Percentiles rank a stretch among this genome's conserved stretches.
Evolutionary conservation across 2,888 invertebrate species (phyloP).

Genomic region (Hermaeophaga mercurialis): DNA sequence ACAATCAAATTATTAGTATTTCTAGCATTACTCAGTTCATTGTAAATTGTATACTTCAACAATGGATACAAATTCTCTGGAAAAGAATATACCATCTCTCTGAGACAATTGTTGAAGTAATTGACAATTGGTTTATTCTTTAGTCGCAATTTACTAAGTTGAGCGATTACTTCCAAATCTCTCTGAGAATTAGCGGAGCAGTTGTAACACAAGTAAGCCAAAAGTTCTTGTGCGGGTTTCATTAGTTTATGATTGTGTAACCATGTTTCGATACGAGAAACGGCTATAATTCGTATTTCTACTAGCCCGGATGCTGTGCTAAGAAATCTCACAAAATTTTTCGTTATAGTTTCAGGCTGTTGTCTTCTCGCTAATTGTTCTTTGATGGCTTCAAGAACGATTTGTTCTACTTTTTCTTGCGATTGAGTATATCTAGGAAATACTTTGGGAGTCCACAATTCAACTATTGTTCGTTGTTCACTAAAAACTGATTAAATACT

Average conservation of each 20-base stretch:
- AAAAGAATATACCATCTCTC: slow-evolving; percentile 86
- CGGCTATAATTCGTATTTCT: slow-evolving; percentile 81
- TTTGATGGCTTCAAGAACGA: slow-evolving; percentile 84
- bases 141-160: slow-evolving; percentile 85
- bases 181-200: slow-evolving; percentile 72
- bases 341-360: slow-evolving; percentile 84
- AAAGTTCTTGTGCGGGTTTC: slow-evolving; percentile 88
- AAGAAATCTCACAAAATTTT: slow-evolving; percentile 85
- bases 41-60: slow-evolving; percentile 90
- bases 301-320: slow-evolving; percentile 85
- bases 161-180: slow-evolving; percentile 73
- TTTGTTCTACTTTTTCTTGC: slow-evolving; percentile 74
- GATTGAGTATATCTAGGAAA: slow-evolving; percentile 65
- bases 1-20: slow-evolving; percentile 96
- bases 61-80: slow-evolving; percentile 84
- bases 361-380: slow-evolving; percentile 86
- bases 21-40: slow-evolving; percentile 89
- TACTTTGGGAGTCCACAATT: slow-evolving; percentile 59
- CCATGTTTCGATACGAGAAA: slow-evolving; percentile 88
- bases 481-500: slow-evolving; percentile 56
- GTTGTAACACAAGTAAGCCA: slow-evolving; percentile 90
- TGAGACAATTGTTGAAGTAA: slow-evolving; percentile 84
- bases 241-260: slow-evolving; percentile 94
- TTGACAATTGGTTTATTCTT: slow-evolving; percentile 93
- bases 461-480: slow-evolving; percentile 55